phyloP scores from a whole-genome alignment of 2,888 invertebrate species.

The Fragum whitleyi region DNA sequence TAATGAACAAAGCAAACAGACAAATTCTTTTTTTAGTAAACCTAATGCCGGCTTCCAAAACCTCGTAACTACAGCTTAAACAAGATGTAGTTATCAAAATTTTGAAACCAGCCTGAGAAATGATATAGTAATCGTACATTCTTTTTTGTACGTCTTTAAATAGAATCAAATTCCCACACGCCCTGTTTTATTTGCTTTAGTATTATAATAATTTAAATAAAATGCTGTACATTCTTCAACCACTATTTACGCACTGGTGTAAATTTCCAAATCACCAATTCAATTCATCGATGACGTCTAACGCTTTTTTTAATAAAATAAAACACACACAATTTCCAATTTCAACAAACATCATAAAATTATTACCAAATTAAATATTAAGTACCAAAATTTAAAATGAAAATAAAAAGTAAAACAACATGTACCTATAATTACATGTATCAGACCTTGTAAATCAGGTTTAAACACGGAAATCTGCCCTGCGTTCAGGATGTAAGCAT shows the following conservation, averaged over 20 bases:
- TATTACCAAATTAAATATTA: too few species aligned
- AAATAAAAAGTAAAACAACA: too few species aligned
- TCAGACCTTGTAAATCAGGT: too few species aligned
- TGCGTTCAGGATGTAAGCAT: too few species aligned
- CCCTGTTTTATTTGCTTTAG: slow-evolving; percentile 12
- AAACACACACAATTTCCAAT: too few species aligned
- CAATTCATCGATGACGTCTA: background rate
- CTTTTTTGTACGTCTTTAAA: slow-evolving; percentile 3
- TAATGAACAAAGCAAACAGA: background rate
- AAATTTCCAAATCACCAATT: background rate
- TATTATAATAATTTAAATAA: slow-evolving; percentile 2
- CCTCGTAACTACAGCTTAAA: too few species aligned
- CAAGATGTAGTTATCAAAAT: background rate
- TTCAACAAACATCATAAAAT: too few species aligned
- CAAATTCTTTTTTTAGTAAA: background rate
- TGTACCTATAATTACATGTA: too few species aligned
- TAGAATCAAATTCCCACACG: background rate
- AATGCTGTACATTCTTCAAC: background rate
- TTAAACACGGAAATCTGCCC: too few species aligned
- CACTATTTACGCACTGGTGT: background rate
- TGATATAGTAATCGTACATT: background rate
- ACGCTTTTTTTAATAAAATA: too few species aligned
- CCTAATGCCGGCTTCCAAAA: too few species aligned
- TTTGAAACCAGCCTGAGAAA: background rate
- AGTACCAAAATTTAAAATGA: too few species aligned